These are phyloP conservation scores for Bettongia penicillata DNA, from an alignment of 2,113 vertebrate genomes.

Conservation along the genomic window DNA sequence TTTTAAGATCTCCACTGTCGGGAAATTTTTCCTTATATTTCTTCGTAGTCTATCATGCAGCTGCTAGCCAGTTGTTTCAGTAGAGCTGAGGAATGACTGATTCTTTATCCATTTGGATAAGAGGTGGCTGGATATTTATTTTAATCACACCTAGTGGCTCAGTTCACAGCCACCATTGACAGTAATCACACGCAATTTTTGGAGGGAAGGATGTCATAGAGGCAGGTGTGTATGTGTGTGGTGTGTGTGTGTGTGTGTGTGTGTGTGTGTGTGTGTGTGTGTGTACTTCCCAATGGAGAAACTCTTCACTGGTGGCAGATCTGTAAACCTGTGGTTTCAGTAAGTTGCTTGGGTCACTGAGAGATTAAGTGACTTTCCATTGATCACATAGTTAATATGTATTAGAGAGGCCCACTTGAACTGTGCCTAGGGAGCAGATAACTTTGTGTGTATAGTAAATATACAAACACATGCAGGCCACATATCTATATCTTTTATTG, in stretches of 20 bases:
- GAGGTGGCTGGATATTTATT: not conserved
- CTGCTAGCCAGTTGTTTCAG: not conserved
- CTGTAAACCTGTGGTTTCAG: not conserved
- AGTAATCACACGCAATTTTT: not conserved
- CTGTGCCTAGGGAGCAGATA: not conserved
- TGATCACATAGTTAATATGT: not conserved
- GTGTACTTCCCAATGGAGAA: not conserved
- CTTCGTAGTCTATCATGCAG: not conserved
- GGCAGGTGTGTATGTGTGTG: not conserved
- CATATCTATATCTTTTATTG: not conserved
- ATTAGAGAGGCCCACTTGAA: not conserved
- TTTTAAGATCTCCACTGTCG: slow-evolving; percentile 2
- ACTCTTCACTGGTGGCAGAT: not conserved
- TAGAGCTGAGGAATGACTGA: not conserved
- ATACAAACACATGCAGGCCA: not conserved
- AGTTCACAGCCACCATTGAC: not conserved
- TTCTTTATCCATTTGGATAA: not conserved
- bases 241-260: not conserved
- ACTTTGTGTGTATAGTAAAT: not conserved
- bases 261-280: not conserved
- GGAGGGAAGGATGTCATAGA: no score
- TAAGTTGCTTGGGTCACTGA: not conserved
- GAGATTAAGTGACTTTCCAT: not conserved
- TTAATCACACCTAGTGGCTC: not conserved
- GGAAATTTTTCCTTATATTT: slow-evolving; percentile 6